Conservation (phyloP, 2,888 invertebrate species). For the Sphaeridia pumilis region DNA sequence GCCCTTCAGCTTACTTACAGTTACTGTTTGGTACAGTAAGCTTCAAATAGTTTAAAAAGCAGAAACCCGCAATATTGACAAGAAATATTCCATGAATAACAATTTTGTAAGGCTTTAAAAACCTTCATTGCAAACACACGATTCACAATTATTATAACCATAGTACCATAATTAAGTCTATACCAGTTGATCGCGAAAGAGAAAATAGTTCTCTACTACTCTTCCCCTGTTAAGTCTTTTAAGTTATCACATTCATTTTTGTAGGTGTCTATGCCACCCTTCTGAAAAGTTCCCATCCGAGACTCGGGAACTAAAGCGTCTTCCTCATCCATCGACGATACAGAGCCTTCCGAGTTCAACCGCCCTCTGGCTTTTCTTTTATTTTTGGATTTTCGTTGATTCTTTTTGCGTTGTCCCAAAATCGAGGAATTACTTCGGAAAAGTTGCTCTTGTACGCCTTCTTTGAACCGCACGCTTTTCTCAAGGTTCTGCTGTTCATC, state of each 20-base stretch:
- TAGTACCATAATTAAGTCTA: too few relatives aligned
- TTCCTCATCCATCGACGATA: slow-evolving; percentile 27
- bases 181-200: neutral
- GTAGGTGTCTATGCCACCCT: neutral
- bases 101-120: too few relatives aligned
- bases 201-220: neutral
- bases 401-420: slow-evolving; percentile 76
- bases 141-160: too few relatives aligned
- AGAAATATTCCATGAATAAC: too few relatives aligned
- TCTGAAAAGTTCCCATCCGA: neutral
- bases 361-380: slow-evolving; percentile 64
- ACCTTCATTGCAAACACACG: too few relatives aligned
- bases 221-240: neutral
- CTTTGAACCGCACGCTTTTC: slow-evolving; percentile 79
- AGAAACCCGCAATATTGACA: too few relatives aligned
- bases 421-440: slow-evolving; percentile 83
- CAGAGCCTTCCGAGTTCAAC: slow-evolving; percentile 54
- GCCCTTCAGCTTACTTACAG: too few relatives aligned
- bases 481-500: slow-evolving; percentile 44
- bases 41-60: too few relatives aligned
- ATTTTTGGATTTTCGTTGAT: slow-evolving; percentile 66
- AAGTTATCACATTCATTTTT: neutral
- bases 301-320: too few relatives aligned
- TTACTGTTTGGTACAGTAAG: too few relatives aligned
- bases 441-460: slow-evolving; percentile 65